A percentile compares a stretch with the other conserved stretches of the same genome.
Conservation (phyloP, 2,888 invertebrate species). For the Alloplasta piceator region DNA sequence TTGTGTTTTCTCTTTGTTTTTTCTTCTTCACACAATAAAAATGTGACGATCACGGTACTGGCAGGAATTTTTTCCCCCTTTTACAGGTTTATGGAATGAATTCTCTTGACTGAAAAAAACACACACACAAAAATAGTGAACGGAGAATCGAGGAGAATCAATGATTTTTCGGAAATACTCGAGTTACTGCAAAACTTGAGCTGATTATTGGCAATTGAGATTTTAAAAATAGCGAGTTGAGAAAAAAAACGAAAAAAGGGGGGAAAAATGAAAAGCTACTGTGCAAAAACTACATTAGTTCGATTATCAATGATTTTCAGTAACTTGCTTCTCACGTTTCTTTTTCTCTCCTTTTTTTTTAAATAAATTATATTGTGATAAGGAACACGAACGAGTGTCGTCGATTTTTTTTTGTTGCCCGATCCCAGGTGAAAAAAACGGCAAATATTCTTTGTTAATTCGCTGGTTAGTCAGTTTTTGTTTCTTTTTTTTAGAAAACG, state of each 20-base stretch:
- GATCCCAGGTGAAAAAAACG: constrained; percentile 24
- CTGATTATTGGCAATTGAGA: not conserved
- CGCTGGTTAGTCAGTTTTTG: not conserved
- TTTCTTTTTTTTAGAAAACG: not conserved
- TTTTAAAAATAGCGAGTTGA: not conserved
- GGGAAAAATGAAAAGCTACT: constrained; percentile 29
- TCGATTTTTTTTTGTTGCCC: constrained; percentile 8
- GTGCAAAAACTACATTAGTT: constrained; percentile 32
- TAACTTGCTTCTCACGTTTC: constrained; percentile 57
- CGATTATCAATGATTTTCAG: constrained; percentile 40
- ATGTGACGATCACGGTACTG: constrained; percentile 41
- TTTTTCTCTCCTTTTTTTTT: constrained; percentile 2
- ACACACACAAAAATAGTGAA: constrained; percentile 18
- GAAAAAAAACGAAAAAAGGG: constrained; percentile 6
- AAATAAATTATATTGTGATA: constrained; percentile 56
- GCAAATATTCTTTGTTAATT: not conserved
- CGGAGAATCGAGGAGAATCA: constrained; percentile 25
- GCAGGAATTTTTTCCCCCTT: not conserved
- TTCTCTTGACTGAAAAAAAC: constrained; percentile 31
- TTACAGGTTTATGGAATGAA: constrained; percentile 12
- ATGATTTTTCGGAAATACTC: not conserved
- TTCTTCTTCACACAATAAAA: constrained; percentile 6
- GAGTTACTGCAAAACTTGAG: not conserved
- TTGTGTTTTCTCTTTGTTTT: constrained; percentile 12
- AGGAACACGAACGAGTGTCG: constrained; percentile 52